Conservation (phyloP, 2,113 vertebrate species). For the Paraplagusia blochii region DNA sequence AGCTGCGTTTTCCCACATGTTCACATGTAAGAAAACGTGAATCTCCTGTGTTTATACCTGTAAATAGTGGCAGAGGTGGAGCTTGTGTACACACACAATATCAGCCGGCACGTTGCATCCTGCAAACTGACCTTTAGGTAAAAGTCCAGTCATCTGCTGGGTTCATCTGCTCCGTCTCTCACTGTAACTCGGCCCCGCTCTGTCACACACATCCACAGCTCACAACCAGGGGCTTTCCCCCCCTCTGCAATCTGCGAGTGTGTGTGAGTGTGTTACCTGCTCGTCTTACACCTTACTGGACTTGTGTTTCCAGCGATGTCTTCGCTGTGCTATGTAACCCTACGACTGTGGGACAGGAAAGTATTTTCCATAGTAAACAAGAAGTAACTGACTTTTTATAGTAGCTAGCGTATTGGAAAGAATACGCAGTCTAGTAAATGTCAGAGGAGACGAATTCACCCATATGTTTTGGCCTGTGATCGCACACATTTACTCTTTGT, state of each 20-base stretch:
- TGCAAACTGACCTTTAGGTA: constrained; percentile 36
- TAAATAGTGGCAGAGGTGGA: neutral
- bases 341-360: neutral
- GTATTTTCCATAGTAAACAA: constrained; percentile 8
- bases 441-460: no score
- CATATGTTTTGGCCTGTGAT: no score
- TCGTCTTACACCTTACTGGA: constrained; percentile 38
- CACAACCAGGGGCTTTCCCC: constrained; percentile 61
- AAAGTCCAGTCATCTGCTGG: constrained; percentile 23
- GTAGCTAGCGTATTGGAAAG: no score
- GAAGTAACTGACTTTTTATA: neutral
- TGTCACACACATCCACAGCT: constrained; percentile 18
- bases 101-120: constrained; percentile 12
- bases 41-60: constrained; percentile 2
- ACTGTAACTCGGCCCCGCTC: constrained; percentile 52
- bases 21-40: no score
- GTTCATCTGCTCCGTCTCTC: constrained; percentile 46
- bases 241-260: constrained; percentile 45
- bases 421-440: no score
- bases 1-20: no score
- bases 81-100: constrained; percentile 21
- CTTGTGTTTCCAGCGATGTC: constrained; percentile 27
- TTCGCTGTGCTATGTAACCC: neutral
- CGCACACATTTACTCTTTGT: no score
- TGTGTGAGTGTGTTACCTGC: constrained; percentile 32